These are phyloP conservation scores for Ophonus ardosiacus DNA, from an alignment of 2,888 invertebrate species.

Conservation along the genomic window DNA sequence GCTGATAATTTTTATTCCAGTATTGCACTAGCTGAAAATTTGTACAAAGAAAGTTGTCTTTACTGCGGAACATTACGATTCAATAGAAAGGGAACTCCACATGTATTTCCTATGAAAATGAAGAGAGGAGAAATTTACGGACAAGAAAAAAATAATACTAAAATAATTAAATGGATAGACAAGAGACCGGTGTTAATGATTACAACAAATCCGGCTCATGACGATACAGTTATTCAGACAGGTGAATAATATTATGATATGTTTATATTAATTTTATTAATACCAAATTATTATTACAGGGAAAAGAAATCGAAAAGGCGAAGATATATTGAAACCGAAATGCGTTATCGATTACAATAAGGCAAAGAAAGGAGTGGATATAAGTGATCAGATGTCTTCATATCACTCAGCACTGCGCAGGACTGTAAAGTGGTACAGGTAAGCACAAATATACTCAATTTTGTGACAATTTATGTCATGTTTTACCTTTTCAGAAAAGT, in stretches of 20 bases:
- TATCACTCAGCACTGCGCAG: neutral
- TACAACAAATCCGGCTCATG: neutral
- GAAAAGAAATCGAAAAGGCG: neutral
- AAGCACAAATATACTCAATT: no score
- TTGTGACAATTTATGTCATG: no score
- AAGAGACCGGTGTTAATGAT: neutral
- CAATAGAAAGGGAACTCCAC: neutral
- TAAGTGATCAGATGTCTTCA: neutral
- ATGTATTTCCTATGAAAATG: neutral
- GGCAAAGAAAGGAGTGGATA: neutral
- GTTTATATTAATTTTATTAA: no score
- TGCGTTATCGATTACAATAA: neutral
- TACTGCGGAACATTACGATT: neutral
- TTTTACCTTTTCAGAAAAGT: no score
- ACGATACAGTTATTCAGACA: neutral
- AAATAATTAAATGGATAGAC: neutral
- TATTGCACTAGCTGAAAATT: neutral
- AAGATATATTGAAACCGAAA: conserved; percentile 1
- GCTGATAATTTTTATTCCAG: conserved; percentile 1
- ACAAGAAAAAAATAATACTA: neutral
- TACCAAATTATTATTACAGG: no score
- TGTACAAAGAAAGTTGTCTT: neutral
- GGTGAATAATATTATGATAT: no score
- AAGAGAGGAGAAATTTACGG: neutral
- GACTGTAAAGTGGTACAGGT: conserved; percentile 24